These are phyloP conservation scores for Nibea coibor DNA, from an alignment of 2,113 vertebrate genomes.

Conservation along the genomic window DNA sequence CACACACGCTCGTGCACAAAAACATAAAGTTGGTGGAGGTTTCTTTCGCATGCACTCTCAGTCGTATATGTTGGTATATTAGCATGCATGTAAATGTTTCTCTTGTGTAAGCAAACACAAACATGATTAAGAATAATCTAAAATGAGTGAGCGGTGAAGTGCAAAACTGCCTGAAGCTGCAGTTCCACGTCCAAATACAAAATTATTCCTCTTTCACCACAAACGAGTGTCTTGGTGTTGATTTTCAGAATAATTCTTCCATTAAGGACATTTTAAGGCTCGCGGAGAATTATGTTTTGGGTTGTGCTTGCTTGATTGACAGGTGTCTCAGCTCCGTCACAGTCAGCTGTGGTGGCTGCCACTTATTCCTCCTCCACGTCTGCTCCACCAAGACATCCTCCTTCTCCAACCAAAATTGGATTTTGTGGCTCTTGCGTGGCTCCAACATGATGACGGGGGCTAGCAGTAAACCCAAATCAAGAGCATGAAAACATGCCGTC, in stretches of 20 bases:
- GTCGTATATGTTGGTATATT: neutral
- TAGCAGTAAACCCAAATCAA: constrained; percentile 27
- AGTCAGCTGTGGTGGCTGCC: constrained; percentile 9
- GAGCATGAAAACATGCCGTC: constrained; percentile 18
- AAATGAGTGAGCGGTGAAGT: neutral
- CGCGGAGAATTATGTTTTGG: neutral
- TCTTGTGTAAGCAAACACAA: neutral
- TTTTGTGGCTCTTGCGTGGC: constrained; percentile 37
- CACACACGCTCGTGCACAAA: constrained; percentile 10
- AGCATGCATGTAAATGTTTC: neutral
- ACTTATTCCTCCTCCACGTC: constrained; percentile 20
- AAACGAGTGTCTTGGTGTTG: neutral
- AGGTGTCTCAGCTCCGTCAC: neutral
- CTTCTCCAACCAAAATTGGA: constrained; percentile 22
- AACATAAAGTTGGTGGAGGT: neutral
- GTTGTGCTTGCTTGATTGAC: neutral
- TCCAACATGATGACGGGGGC: neutral
- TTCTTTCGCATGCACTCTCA: neutral
- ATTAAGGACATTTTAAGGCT: neutral
- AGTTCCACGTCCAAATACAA: too few relatives aligned
- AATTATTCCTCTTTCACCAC: too few relatives aligned
- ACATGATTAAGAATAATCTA: neutral
- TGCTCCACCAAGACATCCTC: constrained; percentile 12
- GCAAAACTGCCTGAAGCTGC: neutral
- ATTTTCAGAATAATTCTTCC: neutral